Evolutionary conservation across 1,140 invertebrate genomes (phyloP), one percentile per base, ranked within the genome.

Genomic region (Phortica variegata): DNA sequence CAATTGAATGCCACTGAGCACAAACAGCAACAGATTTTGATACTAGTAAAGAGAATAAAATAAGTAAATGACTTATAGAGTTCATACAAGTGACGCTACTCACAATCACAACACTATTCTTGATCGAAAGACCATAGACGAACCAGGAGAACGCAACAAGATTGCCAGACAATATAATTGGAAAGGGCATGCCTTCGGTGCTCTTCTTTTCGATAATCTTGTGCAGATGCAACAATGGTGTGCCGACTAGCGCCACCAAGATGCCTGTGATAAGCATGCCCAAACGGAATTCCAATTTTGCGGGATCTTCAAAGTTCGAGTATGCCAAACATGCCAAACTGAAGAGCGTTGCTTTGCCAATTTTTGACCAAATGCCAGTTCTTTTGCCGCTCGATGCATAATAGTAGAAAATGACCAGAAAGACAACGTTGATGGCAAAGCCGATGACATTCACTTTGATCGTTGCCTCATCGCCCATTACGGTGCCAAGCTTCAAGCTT

Each of bases 111-210:
- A 91, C 90, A 47, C 77, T 61, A 71, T 93, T 89, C 38, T 83
- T 78, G 46, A 91, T 82, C 37, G 91, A 85, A 43, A 89, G 79
- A 8, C 89, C 91, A 73, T 93, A 93, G 0, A 91, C 59, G 34
- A 90, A 76, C 91, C 91, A 93, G 54, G 86, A 80, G 33, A 82
- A 82, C 20, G 85, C 81, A 8, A 92, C 89, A 8, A 92, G 53
- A 21, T 87, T 83, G 52, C 86, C 89, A 59, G 85, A 85, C 15
- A 90, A 77, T 56, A 92, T 91, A 16, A 93, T 80, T 6, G 89
- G 87, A 69, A 93, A 90, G 16, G 90, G 90, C 77, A 93, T 81
- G 34, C 83, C 82, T 43, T 85, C 87, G 0, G 87, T 88, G 73
- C 85, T 89, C 74, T 90, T 84, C 4, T 85, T 89, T 60, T 75